Conservation (phyloP, 2,888 invertebrate species). For the Tipula lateralis region DNA sequence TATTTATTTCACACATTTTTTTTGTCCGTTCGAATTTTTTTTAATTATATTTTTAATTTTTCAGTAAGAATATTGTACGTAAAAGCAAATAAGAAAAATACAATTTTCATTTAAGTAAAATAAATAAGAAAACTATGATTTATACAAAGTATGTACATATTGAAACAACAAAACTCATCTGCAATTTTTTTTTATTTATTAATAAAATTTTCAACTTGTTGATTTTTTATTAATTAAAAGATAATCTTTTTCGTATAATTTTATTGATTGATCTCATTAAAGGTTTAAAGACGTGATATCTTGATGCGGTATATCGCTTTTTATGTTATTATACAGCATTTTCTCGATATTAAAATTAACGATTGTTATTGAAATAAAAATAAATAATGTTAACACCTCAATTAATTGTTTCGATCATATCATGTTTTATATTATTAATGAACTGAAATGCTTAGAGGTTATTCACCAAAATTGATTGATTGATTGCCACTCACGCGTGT, state of each 20-base stretch:
- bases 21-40: background rate
- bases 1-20: constrained; percentile 13
- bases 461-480: background rate
- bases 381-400: background rate
- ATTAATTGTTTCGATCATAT: background rate
- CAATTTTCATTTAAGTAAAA: background rate
- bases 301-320: background rate
- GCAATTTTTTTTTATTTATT: background rate
- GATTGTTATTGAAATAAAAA: background rate
- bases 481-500: background rate
- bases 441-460: background rate
- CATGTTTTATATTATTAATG: background rate
- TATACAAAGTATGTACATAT: background rate
- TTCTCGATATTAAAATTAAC: background rate
- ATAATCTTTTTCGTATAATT: background rate
- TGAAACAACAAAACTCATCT: background rate
- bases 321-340: no score
- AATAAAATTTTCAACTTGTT: background rate
- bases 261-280: background rate
- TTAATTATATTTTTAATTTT: background rate
- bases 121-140: background rate
- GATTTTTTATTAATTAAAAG: background rate
- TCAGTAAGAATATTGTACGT: background rate
- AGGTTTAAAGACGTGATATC: background rate
- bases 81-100: background rate